Conservation (phyloP, 2,113 vertebrate genomes). For the Psophia crepitans region DNA sequence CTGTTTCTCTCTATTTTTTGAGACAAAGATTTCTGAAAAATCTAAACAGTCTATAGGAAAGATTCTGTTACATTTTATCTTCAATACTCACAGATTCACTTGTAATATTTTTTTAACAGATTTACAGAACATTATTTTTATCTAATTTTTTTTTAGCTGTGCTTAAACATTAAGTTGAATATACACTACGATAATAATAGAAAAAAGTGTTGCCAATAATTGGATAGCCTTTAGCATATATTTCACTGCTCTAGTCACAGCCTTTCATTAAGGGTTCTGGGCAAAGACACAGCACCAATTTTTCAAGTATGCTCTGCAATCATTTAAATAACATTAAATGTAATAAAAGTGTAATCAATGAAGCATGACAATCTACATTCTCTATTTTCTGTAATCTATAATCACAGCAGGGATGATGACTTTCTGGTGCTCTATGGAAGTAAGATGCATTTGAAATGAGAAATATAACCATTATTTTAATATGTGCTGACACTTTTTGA, state of each 20-base stretch:
- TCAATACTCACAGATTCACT: background rate
- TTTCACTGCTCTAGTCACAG: background rate
- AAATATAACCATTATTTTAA: slow-evolving; percentile 20
- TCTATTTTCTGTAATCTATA: slow-evolving; percentile 53
- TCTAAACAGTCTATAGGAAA: background rate
- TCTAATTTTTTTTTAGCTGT: background rate
- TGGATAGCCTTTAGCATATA: background rate
- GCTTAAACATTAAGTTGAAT: background rate
- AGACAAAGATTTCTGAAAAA: background rate
- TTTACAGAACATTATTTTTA: background rate
- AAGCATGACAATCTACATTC: background rate
- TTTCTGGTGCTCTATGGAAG: slow-evolving; percentile 26
- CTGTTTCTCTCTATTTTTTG: background rate
- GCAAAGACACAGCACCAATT: background rate
- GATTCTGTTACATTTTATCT: background rate
- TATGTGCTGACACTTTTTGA: background rate
- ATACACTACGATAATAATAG: background rate
- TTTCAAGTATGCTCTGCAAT: slow-evolving; percentile 3
- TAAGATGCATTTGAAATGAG: slow-evolving; percentile 35
- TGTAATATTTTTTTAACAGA: background rate
- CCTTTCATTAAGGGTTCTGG: background rate
- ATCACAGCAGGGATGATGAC: slow-evolving; percentile 32
- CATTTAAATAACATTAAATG: slow-evolving; percentile 43
- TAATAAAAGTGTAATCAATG: slow-evolving; percentile 49
- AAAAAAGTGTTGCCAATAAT: background rate